A percentile compares a stretch with the other conserved stretches of the same genome.
Evolutionary conservation across 2,888 invertebrate species (phyloP).

Genomic region (Heteromurus nitidus): DNA sequence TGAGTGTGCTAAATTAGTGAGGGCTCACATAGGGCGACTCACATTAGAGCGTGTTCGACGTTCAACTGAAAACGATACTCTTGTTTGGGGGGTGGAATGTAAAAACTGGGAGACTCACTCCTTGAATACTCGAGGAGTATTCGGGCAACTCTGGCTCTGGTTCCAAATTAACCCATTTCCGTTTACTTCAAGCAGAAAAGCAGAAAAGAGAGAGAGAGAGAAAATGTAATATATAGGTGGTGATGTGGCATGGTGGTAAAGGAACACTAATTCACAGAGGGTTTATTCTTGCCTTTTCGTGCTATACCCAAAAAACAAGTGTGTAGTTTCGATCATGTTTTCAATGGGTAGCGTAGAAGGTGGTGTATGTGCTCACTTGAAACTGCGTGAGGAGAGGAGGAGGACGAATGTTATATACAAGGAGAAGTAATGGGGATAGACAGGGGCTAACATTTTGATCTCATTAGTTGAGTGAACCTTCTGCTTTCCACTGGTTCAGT

Average conservation of each 20-base stretch:
- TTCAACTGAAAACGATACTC: not conserved
- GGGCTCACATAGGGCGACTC: constrained; percentile 12
- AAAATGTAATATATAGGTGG: too few species aligned
- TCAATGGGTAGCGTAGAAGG: too few species aligned
- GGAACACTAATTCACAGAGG: not conserved
- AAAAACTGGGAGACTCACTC: not conserved
- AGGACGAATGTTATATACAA: constrained; percentile 34
- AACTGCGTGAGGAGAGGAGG: not conserved
- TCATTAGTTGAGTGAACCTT: constrained; percentile 70
- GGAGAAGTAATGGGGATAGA: constrained; percentile 54
- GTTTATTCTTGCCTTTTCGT: not conserved
- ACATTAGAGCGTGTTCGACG: not conserved
- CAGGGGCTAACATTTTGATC: constrained; percentile 71
- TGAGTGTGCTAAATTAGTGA: constrained; percentile 39
- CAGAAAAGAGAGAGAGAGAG: too few species aligned
- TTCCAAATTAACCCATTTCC: constrained; percentile 60
- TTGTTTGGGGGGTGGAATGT: not conserved
- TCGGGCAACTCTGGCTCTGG: not conserved
- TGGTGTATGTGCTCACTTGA: too few species aligned
- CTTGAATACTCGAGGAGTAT: not conserved
- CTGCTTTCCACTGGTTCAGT: constrained; percentile 52
- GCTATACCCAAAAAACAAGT: not conserved
- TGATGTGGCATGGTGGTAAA: not conserved
- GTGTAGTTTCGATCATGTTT: constrained; percentile 2
- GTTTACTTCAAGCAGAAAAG: constrained; percentile 3